phyloP scores from a whole-genome alignment of 92 coral and sea anemone genomes.

The Paragorgia papillata region DNA sequence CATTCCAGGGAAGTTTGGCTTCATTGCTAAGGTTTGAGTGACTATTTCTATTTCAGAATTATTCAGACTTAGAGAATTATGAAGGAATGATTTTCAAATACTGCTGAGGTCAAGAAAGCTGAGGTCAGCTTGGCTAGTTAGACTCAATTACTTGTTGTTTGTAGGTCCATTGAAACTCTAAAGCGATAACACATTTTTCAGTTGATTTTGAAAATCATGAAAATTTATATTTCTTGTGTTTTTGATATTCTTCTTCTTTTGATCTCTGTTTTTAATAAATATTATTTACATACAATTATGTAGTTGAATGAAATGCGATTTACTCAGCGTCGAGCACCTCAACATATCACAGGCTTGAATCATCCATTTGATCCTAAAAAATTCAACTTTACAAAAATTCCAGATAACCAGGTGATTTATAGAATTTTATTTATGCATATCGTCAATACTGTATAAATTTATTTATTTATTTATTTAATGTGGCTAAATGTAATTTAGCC shows the following conservation, averaged over 20 bases:
- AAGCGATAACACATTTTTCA: too few relatives aligned
- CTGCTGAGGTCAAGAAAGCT: too few relatives aligned
- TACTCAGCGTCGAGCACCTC: constrained; percentile 79
- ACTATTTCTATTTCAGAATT: too few relatives aligned
- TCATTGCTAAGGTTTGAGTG: constrained; percentile 77
- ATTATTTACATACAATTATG: background rate
- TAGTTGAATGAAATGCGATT: constrained; percentile 88
- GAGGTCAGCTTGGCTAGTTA: too few relatives aligned
- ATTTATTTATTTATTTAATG: background rate
- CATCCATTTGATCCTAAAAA: constrained; percentile 81
- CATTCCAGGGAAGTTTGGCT: constrained; percentile 74
- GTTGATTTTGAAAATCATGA: too few relatives aligned
- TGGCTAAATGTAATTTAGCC: too few relatives aligned
- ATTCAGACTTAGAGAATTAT: too few relatives aligned
- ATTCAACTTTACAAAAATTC: constrained; percentile 90
- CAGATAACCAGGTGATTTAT: constrained; percentile 69
- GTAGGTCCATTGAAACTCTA: too few relatives aligned
- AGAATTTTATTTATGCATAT: background rate
- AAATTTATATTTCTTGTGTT: too few relatives aligned
- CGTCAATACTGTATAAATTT: background rate
- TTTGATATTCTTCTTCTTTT: background rate
- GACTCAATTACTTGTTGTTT: too few relatives aligned
- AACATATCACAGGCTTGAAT: constrained; percentile 70
- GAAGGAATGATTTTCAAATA: too few relatives aligned
- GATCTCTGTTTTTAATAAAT: background rate